Conservation (phyloP, 2,797 vertebrate species). For the Pangasius krempfi region DNA sequence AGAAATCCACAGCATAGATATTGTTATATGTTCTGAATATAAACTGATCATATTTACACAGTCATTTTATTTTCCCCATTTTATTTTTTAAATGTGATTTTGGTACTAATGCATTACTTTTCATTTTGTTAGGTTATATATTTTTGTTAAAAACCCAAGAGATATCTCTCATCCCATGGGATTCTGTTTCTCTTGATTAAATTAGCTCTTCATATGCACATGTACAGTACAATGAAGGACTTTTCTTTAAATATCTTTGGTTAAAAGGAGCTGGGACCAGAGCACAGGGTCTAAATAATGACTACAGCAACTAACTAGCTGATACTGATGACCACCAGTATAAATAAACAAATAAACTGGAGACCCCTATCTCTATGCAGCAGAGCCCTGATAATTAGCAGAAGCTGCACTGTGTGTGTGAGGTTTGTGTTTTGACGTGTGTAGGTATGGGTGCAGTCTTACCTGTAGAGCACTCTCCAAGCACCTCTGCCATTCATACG, state of each 20-base stretch:
- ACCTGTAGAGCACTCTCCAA: slow-evolving; percentile 93
- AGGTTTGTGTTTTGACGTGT: background rate
- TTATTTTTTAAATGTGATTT: background rate
- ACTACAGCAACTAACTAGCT: background rate
- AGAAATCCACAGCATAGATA: background rate
- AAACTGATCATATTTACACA: background rate
- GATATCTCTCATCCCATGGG: background rate
- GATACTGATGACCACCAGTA: background rate
- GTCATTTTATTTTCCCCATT: background rate
- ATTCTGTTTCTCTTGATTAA: background rate
- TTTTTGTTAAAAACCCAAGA: background rate
- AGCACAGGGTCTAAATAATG: background rate
- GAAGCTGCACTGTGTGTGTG: background rate
- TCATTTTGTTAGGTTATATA: too few species aligned
- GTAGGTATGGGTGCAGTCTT: slow-evolving; percentile 51
- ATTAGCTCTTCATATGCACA: background rate
- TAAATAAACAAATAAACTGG: background rate
- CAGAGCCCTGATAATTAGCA: background rate
- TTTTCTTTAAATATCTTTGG: background rate
- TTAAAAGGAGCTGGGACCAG: background rate
- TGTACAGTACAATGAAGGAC: background rate
- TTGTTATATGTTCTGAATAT: background rate
- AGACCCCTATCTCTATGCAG: background rate
- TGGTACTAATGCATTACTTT: background rate
- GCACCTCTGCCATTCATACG: slow-evolving; percentile 97